phyloP scores from a whole-genome alignment of 2,113 vertebrate species.

The Onychostoma macrolepis region DNA sequence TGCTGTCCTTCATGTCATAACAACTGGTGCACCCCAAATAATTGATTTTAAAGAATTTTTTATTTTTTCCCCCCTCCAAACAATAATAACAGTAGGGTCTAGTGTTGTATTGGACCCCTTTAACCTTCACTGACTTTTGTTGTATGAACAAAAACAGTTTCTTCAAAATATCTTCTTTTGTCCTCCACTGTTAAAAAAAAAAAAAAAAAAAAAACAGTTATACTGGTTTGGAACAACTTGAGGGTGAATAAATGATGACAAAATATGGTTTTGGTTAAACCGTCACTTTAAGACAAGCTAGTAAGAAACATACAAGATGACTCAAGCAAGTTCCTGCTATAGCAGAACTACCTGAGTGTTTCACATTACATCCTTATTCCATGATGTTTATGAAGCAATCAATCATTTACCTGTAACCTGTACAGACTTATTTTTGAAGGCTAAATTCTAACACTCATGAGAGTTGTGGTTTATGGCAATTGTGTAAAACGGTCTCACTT shows the following conservation, averaged over 20 bases:
- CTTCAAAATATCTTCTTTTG: background rate
- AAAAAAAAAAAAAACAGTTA: no score
- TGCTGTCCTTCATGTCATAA: no score
- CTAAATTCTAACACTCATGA: background rate
- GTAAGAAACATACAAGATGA: background rate
- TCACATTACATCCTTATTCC: constrained; percentile 7
- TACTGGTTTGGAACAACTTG: background rate
- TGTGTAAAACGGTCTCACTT: background rate
- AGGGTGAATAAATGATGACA: background rate
- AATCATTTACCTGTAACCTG: background rate
- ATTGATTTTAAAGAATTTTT: background rate
- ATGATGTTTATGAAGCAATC: constrained; percentile 5
- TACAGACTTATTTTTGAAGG: constrained; percentile 11
- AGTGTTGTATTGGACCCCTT: background rate
- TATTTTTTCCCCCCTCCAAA: background rate
- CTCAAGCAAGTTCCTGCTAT: background rate
- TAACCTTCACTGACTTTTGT: background rate
- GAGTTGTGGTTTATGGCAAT: background rate
- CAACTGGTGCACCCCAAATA: background rate
- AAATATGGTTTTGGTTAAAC: background rate
- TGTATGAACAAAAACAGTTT: background rate
- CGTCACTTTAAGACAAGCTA: background rate
- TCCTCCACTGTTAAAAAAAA: background rate
- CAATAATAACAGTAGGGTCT: background rate
- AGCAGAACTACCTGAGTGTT: background rate